Percentiles rank a stretch among this genome's conserved stretches.
Evolutionary conservation across 1,140 invertebrate genomes (phyloP).

Genomic region (Plutomurus gul): DNA sequence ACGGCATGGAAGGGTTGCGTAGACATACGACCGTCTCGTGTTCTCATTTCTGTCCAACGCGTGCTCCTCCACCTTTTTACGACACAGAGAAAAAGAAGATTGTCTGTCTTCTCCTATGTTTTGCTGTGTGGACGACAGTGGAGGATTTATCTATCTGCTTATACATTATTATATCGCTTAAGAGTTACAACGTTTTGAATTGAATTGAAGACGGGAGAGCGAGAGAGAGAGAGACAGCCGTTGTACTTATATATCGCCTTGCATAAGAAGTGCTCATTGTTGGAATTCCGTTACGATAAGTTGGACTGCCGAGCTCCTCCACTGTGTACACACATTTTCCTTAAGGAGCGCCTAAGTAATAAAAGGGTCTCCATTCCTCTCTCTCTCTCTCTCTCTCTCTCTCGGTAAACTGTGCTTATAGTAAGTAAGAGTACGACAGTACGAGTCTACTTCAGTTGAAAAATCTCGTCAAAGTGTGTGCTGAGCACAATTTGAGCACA

Average conservation of each 20-base stretch:
- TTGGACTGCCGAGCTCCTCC: background rate
- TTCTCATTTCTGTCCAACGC: background rate
- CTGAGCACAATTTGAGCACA: background rate
- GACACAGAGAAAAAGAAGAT: background rate
- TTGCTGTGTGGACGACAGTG: background rate
- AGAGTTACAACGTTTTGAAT: background rate
- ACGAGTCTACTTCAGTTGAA: no score
- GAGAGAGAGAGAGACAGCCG: background rate
- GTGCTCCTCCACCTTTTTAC: constrained; percentile 26
- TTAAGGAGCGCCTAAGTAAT: background rate
- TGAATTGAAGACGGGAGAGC: background rate
- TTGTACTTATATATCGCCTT: background rate
- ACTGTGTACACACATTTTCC: constrained; percentile 20
- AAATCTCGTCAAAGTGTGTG: constrained; percentile 9
- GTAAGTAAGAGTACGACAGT: no score
- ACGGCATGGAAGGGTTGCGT: background rate
- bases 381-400: no score
- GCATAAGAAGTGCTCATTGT: constrained; percentile 8
- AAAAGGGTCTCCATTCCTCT: background rate
- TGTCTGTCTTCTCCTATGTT: background rate
- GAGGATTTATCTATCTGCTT: background rate
- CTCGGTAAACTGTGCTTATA: no score
- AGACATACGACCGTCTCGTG: background rate
- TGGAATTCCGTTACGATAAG: background rate
- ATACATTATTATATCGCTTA: background rate